Conservation (phyloP, 2,888 invertebrate species). For the Lomographa bimaculata region DNA sequence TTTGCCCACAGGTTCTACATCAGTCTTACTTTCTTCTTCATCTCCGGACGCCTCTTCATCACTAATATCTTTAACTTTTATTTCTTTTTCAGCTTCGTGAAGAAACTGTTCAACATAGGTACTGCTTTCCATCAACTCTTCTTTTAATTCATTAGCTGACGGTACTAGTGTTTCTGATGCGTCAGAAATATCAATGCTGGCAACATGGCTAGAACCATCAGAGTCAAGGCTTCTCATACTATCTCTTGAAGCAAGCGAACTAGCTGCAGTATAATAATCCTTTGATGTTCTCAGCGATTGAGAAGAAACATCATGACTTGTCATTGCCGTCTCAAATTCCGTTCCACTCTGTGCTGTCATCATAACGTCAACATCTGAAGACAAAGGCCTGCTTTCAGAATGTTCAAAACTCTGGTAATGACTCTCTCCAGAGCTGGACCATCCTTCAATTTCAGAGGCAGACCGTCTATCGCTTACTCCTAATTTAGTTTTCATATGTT, state of each 20-base stretch:
- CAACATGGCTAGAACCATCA: slow-evolving; percentile 94
- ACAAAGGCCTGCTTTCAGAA: slow-evolving; percentile 91
- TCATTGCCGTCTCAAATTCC: slow-evolving; percentile 93
- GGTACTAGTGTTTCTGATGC: slow-evolving; percentile 96
- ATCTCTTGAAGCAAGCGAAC: slow-evolving; percentile 94
- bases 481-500: slow-evolving; percentile 74
- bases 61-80: slow-evolving; percentile 72
- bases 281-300: slow-evolving; percentile 90
- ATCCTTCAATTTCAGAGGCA: slow-evolving; percentile 90
- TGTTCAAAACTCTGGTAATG: slow-evolving; percentile 95
- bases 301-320: slow-evolving; percentile 90
- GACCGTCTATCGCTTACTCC: slow-evolving; percentile 87
- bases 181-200: slow-evolving; percentile 95
- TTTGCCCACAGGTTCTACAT: slow-evolving; percentile 84
- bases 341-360: slow-evolving; percentile 89
- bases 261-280: slow-evolving; percentile 93
- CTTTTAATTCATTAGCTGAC: slow-evolving; percentile 92
- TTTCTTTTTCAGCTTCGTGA: slow-evolving; percentile 66
- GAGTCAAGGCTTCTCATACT: slow-evolving; percentile 96
- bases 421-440: slow-evolving; percentile 95
- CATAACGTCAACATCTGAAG: slow-evolving; percentile 94
- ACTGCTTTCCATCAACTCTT: slow-evolving; percentile 87
- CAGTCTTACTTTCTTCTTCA: slow-evolving; percentile 78
- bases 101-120: slow-evolving; percentile 82
- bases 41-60: slow-evolving; percentile 83